phyloP scores from a whole-genome alignment of 2,113 vertebrate genomes.

The Microtus richardsoni region DNA sequence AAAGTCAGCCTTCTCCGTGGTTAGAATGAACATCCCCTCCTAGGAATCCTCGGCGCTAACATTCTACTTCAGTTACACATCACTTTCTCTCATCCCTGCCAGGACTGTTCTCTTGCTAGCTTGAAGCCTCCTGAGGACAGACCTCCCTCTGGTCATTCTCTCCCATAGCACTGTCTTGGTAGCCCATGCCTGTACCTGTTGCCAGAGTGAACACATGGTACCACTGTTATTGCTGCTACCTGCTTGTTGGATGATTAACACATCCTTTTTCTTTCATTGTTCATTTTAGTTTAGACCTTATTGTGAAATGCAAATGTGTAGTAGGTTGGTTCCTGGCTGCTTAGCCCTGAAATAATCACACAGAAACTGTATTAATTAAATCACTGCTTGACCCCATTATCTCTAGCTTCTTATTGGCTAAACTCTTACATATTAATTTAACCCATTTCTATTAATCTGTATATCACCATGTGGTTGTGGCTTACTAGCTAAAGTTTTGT shows the following conservation, averaged over 20 bases:
- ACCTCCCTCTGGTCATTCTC: not conserved
- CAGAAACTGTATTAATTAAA: too few species aligned
- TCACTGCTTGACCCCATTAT: too few species aligned
- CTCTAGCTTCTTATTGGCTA: too few species aligned
- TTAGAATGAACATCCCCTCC: not conserved
- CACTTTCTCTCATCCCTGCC: not conserved
- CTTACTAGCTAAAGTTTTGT: too few species aligned
- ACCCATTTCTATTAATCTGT: too few species aligned
- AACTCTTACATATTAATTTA: too few species aligned
- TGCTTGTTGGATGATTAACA: not conserved
- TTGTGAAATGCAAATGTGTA: slow-evolving; percentile 23
- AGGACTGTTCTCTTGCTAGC: not conserved
- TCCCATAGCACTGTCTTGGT: not conserved
- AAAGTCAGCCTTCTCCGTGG: not conserved
- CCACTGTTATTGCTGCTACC: not conserved
- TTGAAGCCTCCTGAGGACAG: not conserved
- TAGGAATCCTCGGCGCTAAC: not conserved
- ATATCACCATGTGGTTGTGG: too few species aligned
- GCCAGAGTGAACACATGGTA: not conserved
- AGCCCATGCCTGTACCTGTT: not conserved
- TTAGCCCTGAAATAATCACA: too few species aligned
- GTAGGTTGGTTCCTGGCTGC: too few species aligned
- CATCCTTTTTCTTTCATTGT: slow-evolving; percentile 34
- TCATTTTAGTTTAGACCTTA: slow-evolving; percentile 50
- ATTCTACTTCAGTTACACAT: not conserved